Evolutionary conservation across 2,888 invertebrate genomes (phyloP).

Genomic region (Protonemura montana): DNA sequence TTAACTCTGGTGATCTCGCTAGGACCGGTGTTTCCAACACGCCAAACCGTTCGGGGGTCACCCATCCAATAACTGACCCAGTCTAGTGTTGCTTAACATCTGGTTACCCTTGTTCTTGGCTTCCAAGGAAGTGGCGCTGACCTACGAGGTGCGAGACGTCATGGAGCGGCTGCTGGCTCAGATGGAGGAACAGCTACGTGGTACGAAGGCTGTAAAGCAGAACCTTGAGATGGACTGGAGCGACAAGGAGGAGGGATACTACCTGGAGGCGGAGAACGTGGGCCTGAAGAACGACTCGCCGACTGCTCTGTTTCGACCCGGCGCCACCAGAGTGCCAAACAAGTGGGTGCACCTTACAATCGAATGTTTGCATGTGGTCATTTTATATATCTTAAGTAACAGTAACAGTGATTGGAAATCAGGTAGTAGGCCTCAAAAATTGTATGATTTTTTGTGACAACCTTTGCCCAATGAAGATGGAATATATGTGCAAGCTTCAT

Average conservation of each 20-base stretch:
- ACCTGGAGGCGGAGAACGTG: constrained; percentile 75
- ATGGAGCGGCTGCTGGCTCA: constrained; percentile 70
- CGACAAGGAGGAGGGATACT: constrained; percentile 83
- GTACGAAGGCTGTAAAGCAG: constrained; percentile 82
- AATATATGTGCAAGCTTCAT: no score
- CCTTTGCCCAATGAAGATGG: no score
- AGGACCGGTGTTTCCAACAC: no score
- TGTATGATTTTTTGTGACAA: no score
- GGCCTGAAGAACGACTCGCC: constrained; percentile 73
- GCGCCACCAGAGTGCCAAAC: constrained; percentile 79
- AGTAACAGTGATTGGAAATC: no score
- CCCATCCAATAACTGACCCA: not conserved
- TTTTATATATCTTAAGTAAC: no score
- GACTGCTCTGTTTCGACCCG: constrained; percentile 80
- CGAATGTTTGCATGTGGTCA: not conserved
- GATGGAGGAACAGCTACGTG: constrained; percentile 73
- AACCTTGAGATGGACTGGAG: constrained; percentile 91
- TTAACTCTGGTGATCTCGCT: no score
- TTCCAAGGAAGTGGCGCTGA: constrained; percentile 69
- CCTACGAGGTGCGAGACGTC: constrained; percentile 71
- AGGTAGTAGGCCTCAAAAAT: no score
- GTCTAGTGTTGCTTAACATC: no score
- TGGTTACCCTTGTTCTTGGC: not conserved
- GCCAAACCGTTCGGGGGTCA: not conserved
- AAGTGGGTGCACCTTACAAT: constrained; percentile 61